Conservation (phyloP, 2,888 invertebrate genomes). For the Stratiomys singularior region DNA sequence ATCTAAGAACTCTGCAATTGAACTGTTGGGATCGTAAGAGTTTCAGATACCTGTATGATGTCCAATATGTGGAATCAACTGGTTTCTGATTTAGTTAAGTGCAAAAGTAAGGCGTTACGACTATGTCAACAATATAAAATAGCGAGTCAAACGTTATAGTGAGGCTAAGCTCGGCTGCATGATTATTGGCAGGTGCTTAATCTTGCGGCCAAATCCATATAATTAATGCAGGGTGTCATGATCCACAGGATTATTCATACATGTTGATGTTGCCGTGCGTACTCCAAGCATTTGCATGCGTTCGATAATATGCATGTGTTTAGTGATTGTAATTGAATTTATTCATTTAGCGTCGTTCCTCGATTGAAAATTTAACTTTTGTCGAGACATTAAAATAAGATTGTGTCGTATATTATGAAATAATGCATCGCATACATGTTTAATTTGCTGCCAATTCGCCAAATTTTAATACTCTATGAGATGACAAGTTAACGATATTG, state of each 20-base stretch:
- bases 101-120: constrained; percentile 37
- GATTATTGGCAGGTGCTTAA: constrained; percentile 38
- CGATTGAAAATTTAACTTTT: background rate
- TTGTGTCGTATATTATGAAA: background rate
- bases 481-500: background rate
- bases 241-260: constrained; percentile 18
- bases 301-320: background rate
- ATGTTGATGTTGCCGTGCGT: background rate
- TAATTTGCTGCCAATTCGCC: background rate
- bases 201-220: constrained; percentile 25
- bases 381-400: background rate
- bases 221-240: constrained; percentile 34
- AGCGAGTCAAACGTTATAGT: no score
- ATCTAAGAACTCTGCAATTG: background rate
- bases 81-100: constrained; percentile 5
- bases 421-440: background rate
- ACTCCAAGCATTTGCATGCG: background rate
- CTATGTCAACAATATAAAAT: constrained; percentile 21
- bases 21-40: background rate
- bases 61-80: background rate
- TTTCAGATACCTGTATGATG: background rate
- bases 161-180: constrained; percentile 5
- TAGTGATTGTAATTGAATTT: constrained; percentile 14
- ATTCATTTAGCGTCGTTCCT: background rate
- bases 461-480: background rate